Conservation (phyloP, 1,140 invertebrate genomes). For the Rhagoletis zephyria region DNA sequence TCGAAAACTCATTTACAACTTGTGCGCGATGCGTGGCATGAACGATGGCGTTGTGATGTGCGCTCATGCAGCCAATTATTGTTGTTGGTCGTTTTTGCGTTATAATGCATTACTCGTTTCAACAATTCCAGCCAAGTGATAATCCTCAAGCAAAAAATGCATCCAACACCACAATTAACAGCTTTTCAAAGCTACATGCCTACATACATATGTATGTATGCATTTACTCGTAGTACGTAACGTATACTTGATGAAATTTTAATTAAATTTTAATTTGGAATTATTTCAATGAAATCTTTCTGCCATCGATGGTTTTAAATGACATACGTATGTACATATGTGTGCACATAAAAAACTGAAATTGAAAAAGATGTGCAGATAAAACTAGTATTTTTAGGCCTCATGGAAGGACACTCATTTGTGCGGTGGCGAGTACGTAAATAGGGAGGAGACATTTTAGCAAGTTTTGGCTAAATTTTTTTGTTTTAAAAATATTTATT, state of each 20-base stretch:
- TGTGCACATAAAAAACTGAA: background rate
- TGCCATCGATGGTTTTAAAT: background rate
- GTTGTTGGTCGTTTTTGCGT: background rate
- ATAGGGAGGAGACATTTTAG: too few relatives aligned
- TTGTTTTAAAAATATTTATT: too few relatives aligned
- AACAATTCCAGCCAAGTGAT: slow-evolving; percentile 36
- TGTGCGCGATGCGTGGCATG: slow-evolving; percentile 43
- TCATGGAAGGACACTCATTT: too few relatives aligned
- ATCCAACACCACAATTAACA: background rate
- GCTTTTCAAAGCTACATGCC: background rate
- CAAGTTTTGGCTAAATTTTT: too few relatives aligned
- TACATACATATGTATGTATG: background rate
- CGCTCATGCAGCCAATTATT: slow-evolving; percentile 47
- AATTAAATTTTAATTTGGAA: slow-evolving; percentile 44
- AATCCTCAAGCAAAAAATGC: slow-evolving; percentile 32
- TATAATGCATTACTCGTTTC: slow-evolving; percentile 28
- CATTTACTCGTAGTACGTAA: too few relatives aligned
- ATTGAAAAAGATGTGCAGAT: background rate
- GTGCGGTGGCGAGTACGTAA: too few relatives aligned
- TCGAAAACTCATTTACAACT: slow-evolving; percentile 52
- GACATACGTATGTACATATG: background rate
- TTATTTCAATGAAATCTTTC: slow-evolving; percentile 13
- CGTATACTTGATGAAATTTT: slow-evolving; percentile 25
- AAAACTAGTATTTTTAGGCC: too few relatives aligned
- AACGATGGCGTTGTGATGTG: slow-evolving; percentile 43